phyloP scores from a whole-genome alignment of 2,797 vertebrate genomes.

The Zonotrichia albicollis region DNA sequence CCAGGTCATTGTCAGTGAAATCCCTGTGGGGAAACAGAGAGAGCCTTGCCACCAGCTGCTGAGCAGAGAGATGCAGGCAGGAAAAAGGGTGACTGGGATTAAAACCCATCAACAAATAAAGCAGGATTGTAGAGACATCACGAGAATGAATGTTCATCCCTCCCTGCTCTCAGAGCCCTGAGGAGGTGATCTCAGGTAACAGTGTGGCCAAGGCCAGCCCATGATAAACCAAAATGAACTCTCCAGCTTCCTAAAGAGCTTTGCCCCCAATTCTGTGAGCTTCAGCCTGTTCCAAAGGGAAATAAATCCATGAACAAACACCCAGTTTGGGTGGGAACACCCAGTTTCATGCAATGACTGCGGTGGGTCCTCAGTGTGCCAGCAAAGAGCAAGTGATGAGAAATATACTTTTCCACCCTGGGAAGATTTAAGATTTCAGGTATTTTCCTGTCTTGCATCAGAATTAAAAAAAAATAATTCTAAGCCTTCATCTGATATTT shows the following conservation, averaged over 20 bases:
- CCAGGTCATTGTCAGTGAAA: conserved; percentile 85
- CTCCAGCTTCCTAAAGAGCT: background rate
- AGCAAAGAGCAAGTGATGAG: background rate
- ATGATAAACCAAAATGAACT: background rate
- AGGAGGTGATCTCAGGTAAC: background rate
- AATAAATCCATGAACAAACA: background rate
- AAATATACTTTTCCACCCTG: background rate
- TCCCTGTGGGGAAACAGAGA: conserved; percentile 77
- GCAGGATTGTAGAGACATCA: background rate
- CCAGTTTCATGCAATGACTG: background rate
- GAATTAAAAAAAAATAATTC: background rate
- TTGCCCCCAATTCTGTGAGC: background rate
- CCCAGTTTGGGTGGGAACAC: background rate
- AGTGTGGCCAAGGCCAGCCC: background rate
- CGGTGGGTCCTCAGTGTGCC: background rate
- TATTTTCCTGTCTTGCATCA: background rate
- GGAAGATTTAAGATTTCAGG: background rate
- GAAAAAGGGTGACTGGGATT: background rate
- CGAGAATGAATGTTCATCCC: background rate
- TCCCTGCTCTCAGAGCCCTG: background rate
- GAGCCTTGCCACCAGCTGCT: background rate
- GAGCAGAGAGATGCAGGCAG: background rate
- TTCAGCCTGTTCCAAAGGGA: background rate
- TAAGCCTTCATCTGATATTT: background rate
- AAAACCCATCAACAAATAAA: background rate